Evolutionary conservation across 2,888 invertebrate species (phyloP).

Genomic region (Nipponacmea schrenckii): DNA sequence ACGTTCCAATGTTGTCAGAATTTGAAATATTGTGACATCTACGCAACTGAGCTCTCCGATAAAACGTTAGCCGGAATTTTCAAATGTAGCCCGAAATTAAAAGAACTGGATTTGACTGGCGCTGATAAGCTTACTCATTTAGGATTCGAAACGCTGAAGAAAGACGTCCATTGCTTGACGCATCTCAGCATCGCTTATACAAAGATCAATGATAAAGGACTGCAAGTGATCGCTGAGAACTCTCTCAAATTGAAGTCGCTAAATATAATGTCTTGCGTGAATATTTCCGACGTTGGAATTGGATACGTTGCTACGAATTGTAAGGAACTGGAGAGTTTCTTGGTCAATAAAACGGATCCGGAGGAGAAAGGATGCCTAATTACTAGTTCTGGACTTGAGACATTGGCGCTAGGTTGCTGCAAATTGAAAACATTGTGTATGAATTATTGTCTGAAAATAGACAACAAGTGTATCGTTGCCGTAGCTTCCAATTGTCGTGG

Average conservation of each 20-base stretch:
- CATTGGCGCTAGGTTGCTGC: conserved; percentile 11
- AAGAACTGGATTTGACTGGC: conserved; percentile 15
- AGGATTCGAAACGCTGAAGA: conserved; percentile 13
- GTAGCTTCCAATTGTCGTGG: conserved; percentile 32
- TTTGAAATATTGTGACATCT: conserved; percentile 15
- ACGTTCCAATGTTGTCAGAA: conserved; percentile 9
- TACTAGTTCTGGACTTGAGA: conserved; percentile 21
- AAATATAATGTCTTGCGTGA: conserved; percentile 29
- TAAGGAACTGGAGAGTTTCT: conserved; percentile 26
- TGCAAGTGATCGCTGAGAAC: conserved; percentile 20
- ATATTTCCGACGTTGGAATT: conserved; percentile 37
- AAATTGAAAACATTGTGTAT: conserved; percentile 28
- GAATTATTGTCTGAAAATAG: conserved; percentile 37
- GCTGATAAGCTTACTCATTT: conserved; percentile 19
- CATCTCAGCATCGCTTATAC: conserved; percentile 18
- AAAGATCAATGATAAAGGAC: conserved; percentile 17
- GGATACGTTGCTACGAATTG: conserved; percentile 31
- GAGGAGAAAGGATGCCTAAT: conserved; percentile 25
- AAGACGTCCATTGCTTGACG: conserved; percentile 7
- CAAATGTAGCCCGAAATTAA: conserved; percentile 18
- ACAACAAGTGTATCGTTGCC: conserved; percentile 34
- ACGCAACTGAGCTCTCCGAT: conserved; percentile 21
- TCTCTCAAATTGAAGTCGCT: conserved; percentile 24
- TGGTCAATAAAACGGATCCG: conserved; percentile 27
- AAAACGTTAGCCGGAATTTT: conserved; percentile 15